Evolutionary conservation across 2,888 invertebrate genomes (phyloP).

Genomic region (Mimumesa dahlbomi): DNA sequence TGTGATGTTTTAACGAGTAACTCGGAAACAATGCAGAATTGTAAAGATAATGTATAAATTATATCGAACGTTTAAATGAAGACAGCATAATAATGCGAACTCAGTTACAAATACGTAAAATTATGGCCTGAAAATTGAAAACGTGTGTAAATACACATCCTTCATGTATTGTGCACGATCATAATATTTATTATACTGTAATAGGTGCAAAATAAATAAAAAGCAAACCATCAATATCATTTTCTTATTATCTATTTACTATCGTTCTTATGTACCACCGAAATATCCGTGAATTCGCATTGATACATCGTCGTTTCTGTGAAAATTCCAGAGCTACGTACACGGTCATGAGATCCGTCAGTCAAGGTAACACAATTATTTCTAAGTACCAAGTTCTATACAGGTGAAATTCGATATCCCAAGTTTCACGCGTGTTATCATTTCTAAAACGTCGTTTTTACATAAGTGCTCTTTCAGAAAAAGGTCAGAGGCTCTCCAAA

Average conservation of each 20-base stretch:
- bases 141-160: constrained; percentile 76
- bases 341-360: constrained; percentile 23
- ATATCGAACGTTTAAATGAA: constrained; percentile 54
- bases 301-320: too few relatives aligned
- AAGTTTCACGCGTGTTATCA: too few relatives aligned
- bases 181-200: constrained; percentile 79
- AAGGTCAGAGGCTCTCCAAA: too few relatives aligned
- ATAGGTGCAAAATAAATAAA: constrained; percentile 76
- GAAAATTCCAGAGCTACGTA: constrained; percentile 25
- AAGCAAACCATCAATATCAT: constrained; percentile 48
- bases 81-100: constrained; percentile 60
- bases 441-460: too few relatives aligned
- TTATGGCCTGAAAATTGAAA: constrained; percentile 74
- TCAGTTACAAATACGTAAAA: constrained; percentile 73
- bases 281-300: background rate
- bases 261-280: background rate
- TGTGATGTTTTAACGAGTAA: constrained; percentile 71
- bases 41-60: constrained; percentile 75
- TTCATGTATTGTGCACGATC: constrained; percentile 77
- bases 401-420: background rate
- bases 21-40: constrained; percentile 65
- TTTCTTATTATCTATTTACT: constrained; percentile 21
- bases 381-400: constrained; percentile 3
- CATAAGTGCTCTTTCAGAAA: too few relatives aligned
- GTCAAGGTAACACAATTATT: constrained; percentile 18